phyloP scores from a whole-genome alignment of 1,140 invertebrate species.

The Triops cancriformis region DNA sequence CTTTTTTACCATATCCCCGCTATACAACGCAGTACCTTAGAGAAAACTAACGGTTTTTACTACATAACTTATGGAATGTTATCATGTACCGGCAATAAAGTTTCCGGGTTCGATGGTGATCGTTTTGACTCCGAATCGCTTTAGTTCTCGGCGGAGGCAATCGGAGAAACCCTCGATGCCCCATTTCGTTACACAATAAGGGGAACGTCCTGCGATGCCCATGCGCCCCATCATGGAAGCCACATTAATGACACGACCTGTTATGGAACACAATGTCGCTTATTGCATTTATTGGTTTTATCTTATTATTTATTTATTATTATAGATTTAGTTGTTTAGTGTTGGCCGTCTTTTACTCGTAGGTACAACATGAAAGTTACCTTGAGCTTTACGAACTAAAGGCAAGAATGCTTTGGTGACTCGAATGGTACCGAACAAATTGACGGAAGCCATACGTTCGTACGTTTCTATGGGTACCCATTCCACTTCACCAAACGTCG shows the following conservation, averaged over 20 bases:
- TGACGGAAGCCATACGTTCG: slow-evolving; percentile 48
- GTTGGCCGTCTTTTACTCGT: no score
- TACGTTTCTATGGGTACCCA: slow-evolving; percentile 68
- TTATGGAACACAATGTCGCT: neutral
- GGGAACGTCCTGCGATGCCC: slow-evolving; percentile 61
- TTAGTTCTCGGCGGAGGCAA: slow-evolving; percentile 71
- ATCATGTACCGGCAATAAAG: slow-evolving; percentile 56
- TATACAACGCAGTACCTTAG: slow-evolving; percentile 32
- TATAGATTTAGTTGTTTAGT: no score
- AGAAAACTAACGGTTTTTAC: slow-evolving; percentile 15
- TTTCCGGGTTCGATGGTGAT: slow-evolving; percentile 73
- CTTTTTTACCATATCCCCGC: slow-evolving; percentile 55
- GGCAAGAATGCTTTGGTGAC: slow-evolving; percentile 61
- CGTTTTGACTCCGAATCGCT: slow-evolving; percentile 46
- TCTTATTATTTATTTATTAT: no score
- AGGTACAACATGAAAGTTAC: slow-evolving; percentile 35
- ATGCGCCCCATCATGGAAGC: slow-evolving; percentile 56
- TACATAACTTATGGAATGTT: neutral
- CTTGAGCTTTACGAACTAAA: slow-evolving; percentile 55
- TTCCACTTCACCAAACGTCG: slow-evolving; percentile 78
- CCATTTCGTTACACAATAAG: slow-evolving; percentile 65
- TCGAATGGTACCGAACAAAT: slow-evolving; percentile 54
- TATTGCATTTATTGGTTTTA: no score
- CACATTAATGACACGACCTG: slow-evolving; percentile 40
- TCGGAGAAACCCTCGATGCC: slow-evolving; percentile 70